These are phyloP conservation scores for Ptychobarbus kaznakovi DNA, from an alignment of 2,797 vertebrate genomes.

Conservation along the genomic window DNA sequence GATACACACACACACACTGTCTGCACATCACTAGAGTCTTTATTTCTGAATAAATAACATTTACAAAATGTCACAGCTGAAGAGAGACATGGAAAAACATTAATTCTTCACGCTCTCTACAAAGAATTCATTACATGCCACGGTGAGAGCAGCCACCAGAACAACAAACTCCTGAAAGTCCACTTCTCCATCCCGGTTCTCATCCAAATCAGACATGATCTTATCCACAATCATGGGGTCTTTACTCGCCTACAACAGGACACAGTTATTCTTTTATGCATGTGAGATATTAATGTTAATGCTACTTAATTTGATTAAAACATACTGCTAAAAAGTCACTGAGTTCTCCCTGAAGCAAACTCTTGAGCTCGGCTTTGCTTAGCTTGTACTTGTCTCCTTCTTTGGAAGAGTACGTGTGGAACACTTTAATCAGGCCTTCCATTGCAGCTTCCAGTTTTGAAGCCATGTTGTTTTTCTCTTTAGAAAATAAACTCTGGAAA, in stretches of 20 bases:
- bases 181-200: slow-evolving; percentile 87
- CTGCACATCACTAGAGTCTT: background rate
- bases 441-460: slow-evolving; percentile 83
- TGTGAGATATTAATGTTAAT: background rate
- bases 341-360: slow-evolving; percentile 84
- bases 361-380: slow-evolving; percentile 88
- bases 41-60: slow-evolving; percentile 19
- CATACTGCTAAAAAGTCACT: slow-evolving; percentile 82
- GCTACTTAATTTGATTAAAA: background rate
- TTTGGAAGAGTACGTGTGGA: slow-evolving; percentile 88
- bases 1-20: background rate
- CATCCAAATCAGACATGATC: slow-evolving; percentile 90
- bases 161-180: slow-evolving; percentile 95
- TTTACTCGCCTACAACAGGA: slow-evolving; percentile 75
- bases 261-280: background rate
- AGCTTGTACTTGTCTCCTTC: slow-evolving; percentile 93
- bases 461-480: slow-evolving; percentile 71
- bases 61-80: slow-evolving; percentile 31
- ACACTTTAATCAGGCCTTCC: slow-evolving; percentile 85
- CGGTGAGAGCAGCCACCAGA: slow-evolving; percentile 86
- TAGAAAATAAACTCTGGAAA: background rate
- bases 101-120: slow-evolving; percentile 70
- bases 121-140: slow-evolving; percentile 92
- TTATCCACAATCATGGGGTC: slow-evolving; percentile 83
- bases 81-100: background rate